A percentile compares a stretch with the other conserved stretches of the same genome.
Conservation (phyloP, 2,888 invertebrate genomes). For the Eristalis intricaria region DNA sequence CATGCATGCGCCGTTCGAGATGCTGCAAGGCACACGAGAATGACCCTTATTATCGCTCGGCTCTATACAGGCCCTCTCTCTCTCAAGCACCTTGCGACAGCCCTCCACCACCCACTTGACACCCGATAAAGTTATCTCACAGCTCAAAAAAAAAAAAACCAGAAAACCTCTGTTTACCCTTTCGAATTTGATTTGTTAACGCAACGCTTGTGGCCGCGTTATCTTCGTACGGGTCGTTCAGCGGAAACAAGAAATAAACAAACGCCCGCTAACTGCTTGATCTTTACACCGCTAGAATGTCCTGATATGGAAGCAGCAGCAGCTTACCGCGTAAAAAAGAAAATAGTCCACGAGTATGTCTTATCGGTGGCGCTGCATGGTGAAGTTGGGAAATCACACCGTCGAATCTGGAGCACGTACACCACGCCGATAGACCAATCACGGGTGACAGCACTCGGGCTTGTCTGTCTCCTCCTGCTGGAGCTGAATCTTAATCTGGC, state of each 20-base stretch:
- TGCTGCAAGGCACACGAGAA: neutral
- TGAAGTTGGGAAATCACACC: neutral
- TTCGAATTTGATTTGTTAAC: conserved; percentile 11
- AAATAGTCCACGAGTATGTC: neutral
- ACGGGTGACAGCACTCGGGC: neutral
- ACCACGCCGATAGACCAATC: conserved; percentile 1
- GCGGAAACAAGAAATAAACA: neutral
- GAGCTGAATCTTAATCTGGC: neutral
- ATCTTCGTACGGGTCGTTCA: neutral
- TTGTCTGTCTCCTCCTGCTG: neutral
- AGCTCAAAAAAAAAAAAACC: neutral
- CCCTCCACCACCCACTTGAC: neutral
- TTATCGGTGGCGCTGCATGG: neutral
- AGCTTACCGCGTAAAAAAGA: neutral
- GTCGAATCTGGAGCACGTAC: conserved; percentile 21
- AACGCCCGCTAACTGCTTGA: neutral
- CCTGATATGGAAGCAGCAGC: neutral
- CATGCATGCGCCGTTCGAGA: neutral
- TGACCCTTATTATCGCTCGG: neutral
- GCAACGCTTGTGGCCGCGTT: neutral
- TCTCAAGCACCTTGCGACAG: neutral
- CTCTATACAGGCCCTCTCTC: neutral
- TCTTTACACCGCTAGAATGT: neutral
- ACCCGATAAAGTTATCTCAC: neutral
- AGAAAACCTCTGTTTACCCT: neutral